These are phyloP conservation scores for Phylloscopus trochiloides DNA, from an alignment of 2,113 vertebrate genomes.

Conservation along the genomic window DNA sequence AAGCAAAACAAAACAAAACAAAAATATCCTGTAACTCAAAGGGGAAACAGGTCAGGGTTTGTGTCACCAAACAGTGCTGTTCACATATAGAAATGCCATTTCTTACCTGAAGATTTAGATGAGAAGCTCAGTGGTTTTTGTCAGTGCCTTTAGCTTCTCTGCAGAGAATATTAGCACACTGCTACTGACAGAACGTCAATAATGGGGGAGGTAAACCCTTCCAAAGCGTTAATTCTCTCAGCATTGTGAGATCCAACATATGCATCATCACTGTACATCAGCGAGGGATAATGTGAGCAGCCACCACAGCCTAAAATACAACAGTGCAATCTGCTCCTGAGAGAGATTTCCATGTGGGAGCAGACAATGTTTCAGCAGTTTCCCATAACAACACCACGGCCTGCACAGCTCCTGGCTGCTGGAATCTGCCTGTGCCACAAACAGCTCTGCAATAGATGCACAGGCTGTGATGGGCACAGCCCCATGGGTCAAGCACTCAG, in stretches of 20 bases:
- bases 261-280: background rate
- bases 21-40: background rate
- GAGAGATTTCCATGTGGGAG: background rate
- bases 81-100: background rate
- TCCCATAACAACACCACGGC: background rate
- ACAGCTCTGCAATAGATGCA: background rate
- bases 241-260: background rate
- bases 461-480: accelerated
- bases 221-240: conserved; percentile 6
- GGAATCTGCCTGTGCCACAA: background rate
- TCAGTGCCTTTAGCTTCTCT: conserved; percentile 19
- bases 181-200: background rate
- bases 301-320: background rate
- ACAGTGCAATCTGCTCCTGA: background rate
- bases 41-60: background rate
- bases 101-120: conserved; percentile 8
- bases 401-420: background rate
- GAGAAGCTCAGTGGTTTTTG: background rate
- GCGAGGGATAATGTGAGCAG: background rate
- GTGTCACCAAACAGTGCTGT: background rate
- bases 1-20: background rate
- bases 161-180: background rate
- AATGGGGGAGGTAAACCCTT: background rate
- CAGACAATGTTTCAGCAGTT: background rate
- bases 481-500: accelerated